phyloP scores from a whole-genome alignment of 2,113 vertebrate genomes.

The Rhineura floridana region DNA sequence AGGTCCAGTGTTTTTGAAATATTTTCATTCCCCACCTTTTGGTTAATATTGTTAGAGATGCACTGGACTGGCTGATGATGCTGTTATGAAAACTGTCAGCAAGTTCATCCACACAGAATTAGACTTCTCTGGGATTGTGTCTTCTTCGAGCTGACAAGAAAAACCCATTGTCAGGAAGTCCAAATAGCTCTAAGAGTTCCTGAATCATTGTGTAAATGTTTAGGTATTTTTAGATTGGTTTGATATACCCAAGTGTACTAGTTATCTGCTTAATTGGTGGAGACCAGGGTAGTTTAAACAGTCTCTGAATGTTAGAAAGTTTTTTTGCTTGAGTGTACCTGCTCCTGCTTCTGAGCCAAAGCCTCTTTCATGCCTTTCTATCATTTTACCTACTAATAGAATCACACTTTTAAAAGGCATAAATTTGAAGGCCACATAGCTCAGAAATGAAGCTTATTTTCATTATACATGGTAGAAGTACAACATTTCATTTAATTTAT shows the following conservation, averaged over 20 bases:
- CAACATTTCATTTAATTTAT: not conserved
- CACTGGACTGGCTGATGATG: not conserved
- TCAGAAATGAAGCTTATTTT: slow-evolving; percentile 19
- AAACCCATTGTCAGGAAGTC: not conserved
- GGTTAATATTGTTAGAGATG: not conserved
- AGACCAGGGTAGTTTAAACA: not conserved
- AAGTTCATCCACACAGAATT: not conserved
- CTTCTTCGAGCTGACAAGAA: not conserved
- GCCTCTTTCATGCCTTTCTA: not conserved
- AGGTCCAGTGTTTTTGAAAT: not conserved
- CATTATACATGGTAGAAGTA: not conserved
- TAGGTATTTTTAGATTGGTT: not conserved
- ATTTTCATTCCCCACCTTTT: not conserved
- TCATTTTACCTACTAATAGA: not conserved
- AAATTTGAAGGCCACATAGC: rapidly evolving
- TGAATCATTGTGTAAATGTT: not conserved
- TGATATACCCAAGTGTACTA: not conserved
- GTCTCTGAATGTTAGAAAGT: rapidly evolving
- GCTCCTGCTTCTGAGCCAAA: slow-evolving; percentile 1
- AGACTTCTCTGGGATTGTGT: not conserved
- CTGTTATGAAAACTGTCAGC: not conserved
- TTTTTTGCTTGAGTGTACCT: not conserved
- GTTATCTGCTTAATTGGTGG: not conserved
- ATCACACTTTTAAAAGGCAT: not conserved
- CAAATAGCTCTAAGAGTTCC: not conserved